A percentile compares a stretch with the other conserved stretches of the same genome.
phyloP scores from a whole-genome alignment of 2,797 vertebrate genomes.

The Acanthurus tractus region DNA sequence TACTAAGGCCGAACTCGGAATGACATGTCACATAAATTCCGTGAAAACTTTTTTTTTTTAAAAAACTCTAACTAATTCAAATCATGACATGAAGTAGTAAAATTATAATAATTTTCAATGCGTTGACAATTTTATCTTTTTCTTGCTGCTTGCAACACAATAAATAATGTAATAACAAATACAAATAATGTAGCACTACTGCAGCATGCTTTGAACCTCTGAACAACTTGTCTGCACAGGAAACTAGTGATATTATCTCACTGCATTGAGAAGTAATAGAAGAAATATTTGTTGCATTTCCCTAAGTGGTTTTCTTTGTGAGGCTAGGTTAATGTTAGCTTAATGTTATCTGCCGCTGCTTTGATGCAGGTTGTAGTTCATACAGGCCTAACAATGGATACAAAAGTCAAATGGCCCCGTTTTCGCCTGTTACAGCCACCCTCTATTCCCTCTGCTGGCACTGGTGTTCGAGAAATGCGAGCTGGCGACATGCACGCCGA shows the following conservation, averaged over 20 bases:
- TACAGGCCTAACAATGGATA: background rate
- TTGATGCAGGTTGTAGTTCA: background rate
- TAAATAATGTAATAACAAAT: no score
- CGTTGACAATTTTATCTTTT: background rate
- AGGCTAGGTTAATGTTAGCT: background rate
- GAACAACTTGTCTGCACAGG: background rate
- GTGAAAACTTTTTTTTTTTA: background rate
- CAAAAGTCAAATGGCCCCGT: background rate
- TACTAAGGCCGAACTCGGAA: background rate
- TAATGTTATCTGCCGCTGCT: background rate
- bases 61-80: background rate
- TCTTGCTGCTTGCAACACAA: background rate
- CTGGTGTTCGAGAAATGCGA: conserved; percentile 98
- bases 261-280: background rate
- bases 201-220: background rate
- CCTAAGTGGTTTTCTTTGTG: background rate
- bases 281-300: background rate
- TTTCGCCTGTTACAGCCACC: conserved; percentile 87
- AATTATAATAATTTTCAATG: background rate
- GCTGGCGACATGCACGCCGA: conserved; percentile 95
- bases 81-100: background rate
- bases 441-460: conserved; percentile 94
- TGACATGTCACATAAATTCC: background rate
- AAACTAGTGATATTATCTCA: background rate
- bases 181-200: background rate